These are phyloP conservation scores for Bos javanicus DNA, from an alignment of 2,113 vertebrate species.

Conservation along the genomic window DNA sequence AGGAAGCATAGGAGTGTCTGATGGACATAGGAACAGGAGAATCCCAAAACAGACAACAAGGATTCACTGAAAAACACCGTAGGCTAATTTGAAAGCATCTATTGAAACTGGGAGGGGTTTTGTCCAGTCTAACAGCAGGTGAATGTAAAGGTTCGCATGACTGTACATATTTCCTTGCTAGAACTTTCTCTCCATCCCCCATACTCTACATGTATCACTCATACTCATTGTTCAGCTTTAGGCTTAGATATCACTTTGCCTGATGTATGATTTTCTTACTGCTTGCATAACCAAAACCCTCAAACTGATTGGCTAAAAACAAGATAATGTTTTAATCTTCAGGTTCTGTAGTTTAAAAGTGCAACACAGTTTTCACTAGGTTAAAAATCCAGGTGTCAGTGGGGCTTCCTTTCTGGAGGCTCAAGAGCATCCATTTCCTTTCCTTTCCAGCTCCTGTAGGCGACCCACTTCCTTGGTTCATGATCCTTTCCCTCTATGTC, in stretches of 20 bases:
- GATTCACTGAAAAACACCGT: not conserved
- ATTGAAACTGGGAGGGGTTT: not conserved
- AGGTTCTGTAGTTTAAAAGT: not conserved
- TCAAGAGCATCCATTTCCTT: not conserved
- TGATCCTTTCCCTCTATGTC: not conserved
- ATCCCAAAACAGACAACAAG: too few relatives aligned
- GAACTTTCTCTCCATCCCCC: not conserved
- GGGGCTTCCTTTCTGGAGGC: not conserved
- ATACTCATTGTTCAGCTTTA: not conserved
- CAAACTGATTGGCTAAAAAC: not conserved
- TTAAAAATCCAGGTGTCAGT: not conserved
- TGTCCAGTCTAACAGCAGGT: too few relatives aligned
- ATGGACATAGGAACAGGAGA: not conserved
- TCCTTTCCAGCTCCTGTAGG: not conserved
- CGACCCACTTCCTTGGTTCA: not conserved
- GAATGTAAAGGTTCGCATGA: accelerated
- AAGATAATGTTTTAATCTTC: not conserved
- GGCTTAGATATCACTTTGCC: not conserved
- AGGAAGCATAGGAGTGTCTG: not conserved
- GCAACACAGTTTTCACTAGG: not conserved
- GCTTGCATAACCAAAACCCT: not conserved
- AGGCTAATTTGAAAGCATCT: not conserved
- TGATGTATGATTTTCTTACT: not conserved
- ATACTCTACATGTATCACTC: not conserved
- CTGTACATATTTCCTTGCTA: not conserved